Evolutionary conservation across 2,888 invertebrate genomes (phyloP), one percentile per base, ranked within the genome.

Genomic region (Tortricodes alternella): DNA sequence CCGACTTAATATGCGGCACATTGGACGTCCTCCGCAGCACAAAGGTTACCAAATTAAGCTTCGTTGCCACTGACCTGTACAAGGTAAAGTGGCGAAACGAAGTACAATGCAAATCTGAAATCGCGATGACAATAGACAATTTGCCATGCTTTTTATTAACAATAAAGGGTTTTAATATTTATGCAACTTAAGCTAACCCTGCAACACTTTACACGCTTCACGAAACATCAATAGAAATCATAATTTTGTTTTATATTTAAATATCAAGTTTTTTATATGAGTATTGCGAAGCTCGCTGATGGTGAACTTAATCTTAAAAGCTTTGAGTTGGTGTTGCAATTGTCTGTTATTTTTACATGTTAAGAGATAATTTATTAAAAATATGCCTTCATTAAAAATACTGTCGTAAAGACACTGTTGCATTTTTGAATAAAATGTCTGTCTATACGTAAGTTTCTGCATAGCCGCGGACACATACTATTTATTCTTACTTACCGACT

Each of bases 61-160:
- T 43, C 39, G 24, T 49, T 13, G 48, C 19, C 55, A 49, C 21
- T 37, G 50, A 50, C 56, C 49, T n/a, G 43, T n/a, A 29, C 50
- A 49, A 56, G 56, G 50, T 32, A 35, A 50, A 46, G n/a, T 53
- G 39, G 21, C 38, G 51, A 58, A 58, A 58, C 46, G 43, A 44
- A 50, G 52, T 41, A 50, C 52, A 50, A 57, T 68, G 58, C 60
- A 67, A 66, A 73, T 70, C 64, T 60, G 63, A 71, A 74, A 73
- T 62, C 62, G 67, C 65, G 63, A 68, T 64, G 67, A 73, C 74
- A 76, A 72, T 66, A 63, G 62, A 62, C 55, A 35, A 68, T 72
- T 76, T 65, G 76, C 74, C 71, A 72, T 73, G 72, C 67, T 80
- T 79, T 78, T 78, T 78, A 71, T 74, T 58, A 63, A 41, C 58